These are phyloP conservation scores for Cepaea hortensis DNA, from an alignment of 2,888 invertebrate species.

Conservation along the genomic window DNA sequence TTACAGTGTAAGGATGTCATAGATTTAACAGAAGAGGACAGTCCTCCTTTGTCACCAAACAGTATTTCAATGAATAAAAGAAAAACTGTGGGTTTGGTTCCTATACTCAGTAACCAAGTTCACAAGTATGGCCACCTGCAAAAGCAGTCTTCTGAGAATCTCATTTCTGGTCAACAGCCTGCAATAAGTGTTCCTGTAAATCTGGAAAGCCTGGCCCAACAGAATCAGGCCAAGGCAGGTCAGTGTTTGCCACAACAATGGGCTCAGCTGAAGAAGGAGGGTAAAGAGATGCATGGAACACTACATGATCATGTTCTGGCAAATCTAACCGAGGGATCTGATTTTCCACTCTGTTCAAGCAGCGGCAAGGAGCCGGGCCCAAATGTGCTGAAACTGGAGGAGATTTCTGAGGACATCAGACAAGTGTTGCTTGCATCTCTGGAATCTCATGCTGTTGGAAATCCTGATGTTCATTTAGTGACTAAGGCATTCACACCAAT, in stretches of 20 bases:
- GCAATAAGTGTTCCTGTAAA: background rate
- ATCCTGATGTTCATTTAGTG: background rate
- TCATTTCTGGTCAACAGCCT: background rate
- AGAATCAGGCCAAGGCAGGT: background rate
- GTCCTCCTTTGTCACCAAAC: constrained; percentile 16
- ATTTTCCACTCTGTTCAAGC: background rate
- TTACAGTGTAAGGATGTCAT: constrained; percentile 35
- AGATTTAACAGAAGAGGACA: constrained; percentile 39
- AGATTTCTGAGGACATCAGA: constrained; percentile 11
- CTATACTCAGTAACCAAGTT: background rate
- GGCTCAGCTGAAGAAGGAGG: background rate
- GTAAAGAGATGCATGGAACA: background rate
- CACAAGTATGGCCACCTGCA: background rate
- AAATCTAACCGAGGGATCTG: background rate
- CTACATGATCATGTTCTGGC: background rate
- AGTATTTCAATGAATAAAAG: background rate
- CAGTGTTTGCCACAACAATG: background rate
- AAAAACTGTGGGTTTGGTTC: background rate
- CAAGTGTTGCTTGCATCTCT: background rate
- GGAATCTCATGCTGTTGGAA: constrained; percentile 7
- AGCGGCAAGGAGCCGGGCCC: background rate
- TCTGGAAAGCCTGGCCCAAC: background rate
- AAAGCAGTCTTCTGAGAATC: background rate
- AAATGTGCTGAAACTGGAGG: background rate
- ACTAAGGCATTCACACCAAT: constrained; percentile 7